Conservation (phyloP, 1,140 invertebrate genomes). For the Luehdorfia chinensis region DNA sequence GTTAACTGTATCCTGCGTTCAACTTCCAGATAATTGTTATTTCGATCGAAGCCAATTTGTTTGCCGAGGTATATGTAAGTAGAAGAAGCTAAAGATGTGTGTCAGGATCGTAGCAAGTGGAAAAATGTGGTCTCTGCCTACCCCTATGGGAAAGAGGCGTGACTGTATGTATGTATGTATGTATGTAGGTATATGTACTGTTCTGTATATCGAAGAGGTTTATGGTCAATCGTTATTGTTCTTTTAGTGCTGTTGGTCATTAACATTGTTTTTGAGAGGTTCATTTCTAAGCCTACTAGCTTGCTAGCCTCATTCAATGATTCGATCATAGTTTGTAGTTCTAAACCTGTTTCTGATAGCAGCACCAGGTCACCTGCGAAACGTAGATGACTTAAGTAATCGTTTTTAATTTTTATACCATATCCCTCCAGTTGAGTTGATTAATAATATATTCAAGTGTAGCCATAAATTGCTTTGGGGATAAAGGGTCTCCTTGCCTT, state of each 20-base stretch:
- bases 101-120: no score
- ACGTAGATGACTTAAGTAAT: constrained; percentile 21
- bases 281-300: constrained; percentile 20
- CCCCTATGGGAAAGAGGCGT: no score
- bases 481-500: no score
- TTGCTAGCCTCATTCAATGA: constrained; percentile 15
- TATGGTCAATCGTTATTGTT: constrained; percentile 12
- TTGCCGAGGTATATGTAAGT: constrained; percentile 30
- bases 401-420: constrained; percentile 2
- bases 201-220: constrained; percentile 20
- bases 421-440: constrained; percentile 20
- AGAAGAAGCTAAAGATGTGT: no score
- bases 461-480: no score
- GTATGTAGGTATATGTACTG: no score
- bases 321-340: constrained; percentile 24
- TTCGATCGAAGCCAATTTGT: constrained; percentile 22
- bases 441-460: no score
- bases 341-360: background rate
- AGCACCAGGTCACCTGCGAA: constrained; percentile 24
- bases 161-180: no score
- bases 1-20: constrained; percentile 17
- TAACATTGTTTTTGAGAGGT: constrained; percentile 19
- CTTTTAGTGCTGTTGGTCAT: constrained; percentile 22
- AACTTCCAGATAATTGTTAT: constrained; percentile 20
- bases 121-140: no score